A percentile compares a stretch with the other conserved stretches of the same genome.
phyloP scores from a whole-genome alignment of 2,888 invertebrate species.

The Meiosimyza decipiens region DNA sequence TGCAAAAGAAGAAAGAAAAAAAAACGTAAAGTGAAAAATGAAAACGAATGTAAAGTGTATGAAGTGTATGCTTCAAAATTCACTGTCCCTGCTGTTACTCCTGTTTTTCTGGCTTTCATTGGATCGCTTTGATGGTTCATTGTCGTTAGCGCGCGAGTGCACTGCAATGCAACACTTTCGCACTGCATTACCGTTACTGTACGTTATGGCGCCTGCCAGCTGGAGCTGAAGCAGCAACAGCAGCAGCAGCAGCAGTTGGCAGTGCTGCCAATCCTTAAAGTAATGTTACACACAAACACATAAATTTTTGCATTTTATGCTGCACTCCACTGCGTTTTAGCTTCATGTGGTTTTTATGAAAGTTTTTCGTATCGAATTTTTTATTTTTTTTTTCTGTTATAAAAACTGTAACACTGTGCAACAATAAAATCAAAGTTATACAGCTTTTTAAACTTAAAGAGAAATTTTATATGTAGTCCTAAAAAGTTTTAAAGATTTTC shows the following conservation, averaged over 20 bases:
- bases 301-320: background rate
- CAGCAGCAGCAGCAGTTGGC: constrained; percentile 1
- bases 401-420: too few relatives aligned
- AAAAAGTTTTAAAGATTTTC: too few relatives aligned
- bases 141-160: constrained; percentile 36
- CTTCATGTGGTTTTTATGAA: background rate
- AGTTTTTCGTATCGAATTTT: background rate
- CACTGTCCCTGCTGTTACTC: background rate
- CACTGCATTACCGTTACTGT: background rate
- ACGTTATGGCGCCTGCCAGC: background rate
- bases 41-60: background rate
- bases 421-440: too few relatives aligned
- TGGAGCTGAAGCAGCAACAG: background rate
- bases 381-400: too few relatives aligned
- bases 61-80: background rate
- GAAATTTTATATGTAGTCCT: too few relatives aligned
- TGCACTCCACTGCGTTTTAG: background rate
- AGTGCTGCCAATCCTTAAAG: background rate
- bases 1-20: background rate
- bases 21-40: too few relatives aligned
- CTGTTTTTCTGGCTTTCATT: background rate
- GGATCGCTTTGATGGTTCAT: constrained; percentile 39
- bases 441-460: too few relatives aligned
- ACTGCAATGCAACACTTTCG: constrained; percentile 30
- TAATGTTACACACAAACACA: too few relatives aligned